Evolutionary conservation across 2,888 invertebrate genomes (phyloP).

Genomic region (Cremastobaeus sp.): DNA sequence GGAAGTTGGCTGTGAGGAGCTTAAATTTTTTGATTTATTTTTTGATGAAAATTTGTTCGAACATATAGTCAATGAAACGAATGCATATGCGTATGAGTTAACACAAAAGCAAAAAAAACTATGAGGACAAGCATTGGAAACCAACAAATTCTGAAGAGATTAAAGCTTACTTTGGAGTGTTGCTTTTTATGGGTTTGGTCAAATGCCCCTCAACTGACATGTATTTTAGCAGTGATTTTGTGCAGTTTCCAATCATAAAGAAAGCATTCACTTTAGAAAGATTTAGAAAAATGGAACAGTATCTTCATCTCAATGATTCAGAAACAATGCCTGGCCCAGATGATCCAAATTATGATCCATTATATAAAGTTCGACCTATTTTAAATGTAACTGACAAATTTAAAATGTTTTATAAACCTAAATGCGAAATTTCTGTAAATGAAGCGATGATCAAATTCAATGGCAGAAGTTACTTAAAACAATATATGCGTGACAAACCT

Average conservation of each 20-base stretch:
- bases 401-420: neutral
- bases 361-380: constrained; percentile 10
- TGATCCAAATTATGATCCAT: neutral
- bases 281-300: neutral
- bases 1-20: neutral
- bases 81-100: neutral
- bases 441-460: neutral
- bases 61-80: neutral
- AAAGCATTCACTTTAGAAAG: neutral
- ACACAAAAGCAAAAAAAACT: neutral
- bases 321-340: neutral
- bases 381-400: constrained; percentile 7
- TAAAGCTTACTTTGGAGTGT: neutral
- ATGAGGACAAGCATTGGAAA: neutral
- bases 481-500: constrained; percentile 3
- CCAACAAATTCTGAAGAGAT: neutral
- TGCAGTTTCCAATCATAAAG: neutral
- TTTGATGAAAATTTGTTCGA: neutral
- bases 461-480: neutral
- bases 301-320: neutral
- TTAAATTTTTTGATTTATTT: neutral
- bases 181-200: neutral
- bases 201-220: neutral
- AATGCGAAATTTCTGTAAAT: neutral
- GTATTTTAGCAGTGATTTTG: neutral